phyloP scores from a whole-genome alignment of 2,888 invertebrate genomes.

The Callinectes sapidus region DNA sequence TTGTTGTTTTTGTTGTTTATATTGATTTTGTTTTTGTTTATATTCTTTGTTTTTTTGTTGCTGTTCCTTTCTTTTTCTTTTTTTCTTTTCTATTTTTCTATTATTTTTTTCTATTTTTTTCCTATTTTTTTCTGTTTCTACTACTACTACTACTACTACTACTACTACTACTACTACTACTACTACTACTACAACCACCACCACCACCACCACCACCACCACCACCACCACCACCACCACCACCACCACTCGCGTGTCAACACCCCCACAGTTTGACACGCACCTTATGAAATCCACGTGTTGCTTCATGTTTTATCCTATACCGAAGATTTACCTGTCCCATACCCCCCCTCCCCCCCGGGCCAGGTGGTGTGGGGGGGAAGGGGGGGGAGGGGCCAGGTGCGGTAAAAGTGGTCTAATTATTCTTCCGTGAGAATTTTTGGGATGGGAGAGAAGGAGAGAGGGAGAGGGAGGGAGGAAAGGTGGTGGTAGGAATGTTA shows the following conservation, averaged over 20 bases:
- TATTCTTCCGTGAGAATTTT: neutral
- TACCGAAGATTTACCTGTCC: neutral
- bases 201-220: conserved; percentile 8
- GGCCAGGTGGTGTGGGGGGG: neutral
- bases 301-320: neutral
- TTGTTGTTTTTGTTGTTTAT: too few relatives aligned
- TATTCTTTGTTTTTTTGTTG: neutral
- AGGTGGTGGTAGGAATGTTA: neutral
- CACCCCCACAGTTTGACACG: neutral
- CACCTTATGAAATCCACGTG: neutral
- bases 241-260: neutral
- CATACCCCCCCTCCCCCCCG: neutral
- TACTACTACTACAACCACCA: conserved; percentile 20
- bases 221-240: neutral
- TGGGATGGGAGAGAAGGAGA: neutral
- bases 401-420: neutral
- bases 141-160: conserved; percentile 23
- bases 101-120: neutral
- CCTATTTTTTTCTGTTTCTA: neutral
- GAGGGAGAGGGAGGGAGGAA: neutral
- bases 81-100: neutral
- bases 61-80: neutral
- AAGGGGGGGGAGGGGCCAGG: neutral
- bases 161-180: neutral
- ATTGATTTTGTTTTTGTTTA: neutral